phyloP scores from a whole-genome alignment of 2,113 vertebrate species.

The Serilophus lunatus region DNA sequence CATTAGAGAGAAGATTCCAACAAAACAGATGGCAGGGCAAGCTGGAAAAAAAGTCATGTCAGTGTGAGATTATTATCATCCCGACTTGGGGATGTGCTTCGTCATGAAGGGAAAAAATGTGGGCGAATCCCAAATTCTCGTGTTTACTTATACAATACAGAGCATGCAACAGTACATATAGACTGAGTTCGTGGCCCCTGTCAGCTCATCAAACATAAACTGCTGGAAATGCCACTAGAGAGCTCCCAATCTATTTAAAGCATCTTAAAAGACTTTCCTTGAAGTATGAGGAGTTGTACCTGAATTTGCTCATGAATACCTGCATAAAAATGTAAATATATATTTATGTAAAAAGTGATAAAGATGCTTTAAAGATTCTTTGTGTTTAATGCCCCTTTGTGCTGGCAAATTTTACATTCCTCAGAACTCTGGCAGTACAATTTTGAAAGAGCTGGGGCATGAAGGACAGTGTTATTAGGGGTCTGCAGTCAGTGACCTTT shows the following conservation, averaged over 20 bases:
- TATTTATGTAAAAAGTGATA: neutral
- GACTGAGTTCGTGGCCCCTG: neutral
- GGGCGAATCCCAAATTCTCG: neutral
- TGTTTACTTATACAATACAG: neutral
- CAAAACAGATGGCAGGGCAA: neutral
- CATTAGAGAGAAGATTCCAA: neutral
- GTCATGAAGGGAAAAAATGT: neutral
- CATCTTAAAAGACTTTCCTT: neutral
- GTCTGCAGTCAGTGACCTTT: neutral
- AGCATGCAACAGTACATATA: neutral
- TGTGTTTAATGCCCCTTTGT: neutral
- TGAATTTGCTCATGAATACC: neutral
- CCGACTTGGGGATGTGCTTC: neutral
- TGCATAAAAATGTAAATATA: neutral
- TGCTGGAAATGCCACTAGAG: neutral
- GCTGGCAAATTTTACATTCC: neutral
- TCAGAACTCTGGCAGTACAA: neutral
- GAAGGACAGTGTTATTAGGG: neutral
- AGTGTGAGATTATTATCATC: neutral
- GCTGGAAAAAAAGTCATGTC: neutral
- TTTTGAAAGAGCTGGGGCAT: neutral
- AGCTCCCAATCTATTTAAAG: neutral
- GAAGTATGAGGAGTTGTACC: neutral
- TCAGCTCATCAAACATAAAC: neutral
- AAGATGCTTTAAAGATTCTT: neutral